These are phyloP conservation scores for Elaphurus davidianus DNA, from an alignment of 2,113 vertebrate genomes.

Conservation along the genomic window DNA sequence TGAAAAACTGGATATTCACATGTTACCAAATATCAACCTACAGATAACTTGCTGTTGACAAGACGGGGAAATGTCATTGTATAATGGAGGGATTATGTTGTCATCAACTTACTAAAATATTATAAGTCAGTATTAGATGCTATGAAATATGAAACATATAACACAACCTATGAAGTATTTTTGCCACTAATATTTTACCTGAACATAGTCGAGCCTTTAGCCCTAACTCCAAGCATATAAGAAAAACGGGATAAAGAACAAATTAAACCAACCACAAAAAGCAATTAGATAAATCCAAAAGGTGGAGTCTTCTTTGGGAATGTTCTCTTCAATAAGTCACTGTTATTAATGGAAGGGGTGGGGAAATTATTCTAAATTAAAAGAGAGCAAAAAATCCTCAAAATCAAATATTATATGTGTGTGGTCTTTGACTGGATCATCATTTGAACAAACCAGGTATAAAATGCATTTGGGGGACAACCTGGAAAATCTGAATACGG, in stretches of 20 bases:
- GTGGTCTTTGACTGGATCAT: background rate
- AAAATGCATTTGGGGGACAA: background rate
- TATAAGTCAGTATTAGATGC: background rate
- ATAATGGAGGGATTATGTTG: background rate
- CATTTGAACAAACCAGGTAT: background rate
- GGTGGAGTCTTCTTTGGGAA: background rate
- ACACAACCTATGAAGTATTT: slow-evolving; percentile 3
- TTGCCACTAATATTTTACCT: background rate
- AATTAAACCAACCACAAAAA: slow-evolving; percentile 34
- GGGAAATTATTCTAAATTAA: background rate
- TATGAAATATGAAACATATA: background rate
- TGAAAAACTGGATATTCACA: background rate
- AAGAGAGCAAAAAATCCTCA: background rate
- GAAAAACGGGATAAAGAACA: background rate
- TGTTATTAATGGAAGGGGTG: background rate
- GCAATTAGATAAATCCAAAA: slow-evolving; percentile 24
- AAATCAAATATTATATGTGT: background rate
- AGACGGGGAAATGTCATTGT: background rate
- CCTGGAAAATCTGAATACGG: slow-evolving; percentile 14
- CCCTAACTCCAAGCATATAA: background rate
- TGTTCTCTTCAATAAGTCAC: background rate
- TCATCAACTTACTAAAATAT: background rate
- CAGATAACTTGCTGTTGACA: background rate
- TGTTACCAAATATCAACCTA: background rate
- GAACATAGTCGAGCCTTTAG: slow-evolving; percentile 4